Percentiles rank a stretch among this genome's conserved stretches.
These are phyloP conservation scores for Microtus montanus DNA, from an alignment of 2,113 vertebrate species.

Conservation along the genomic window DNA sequence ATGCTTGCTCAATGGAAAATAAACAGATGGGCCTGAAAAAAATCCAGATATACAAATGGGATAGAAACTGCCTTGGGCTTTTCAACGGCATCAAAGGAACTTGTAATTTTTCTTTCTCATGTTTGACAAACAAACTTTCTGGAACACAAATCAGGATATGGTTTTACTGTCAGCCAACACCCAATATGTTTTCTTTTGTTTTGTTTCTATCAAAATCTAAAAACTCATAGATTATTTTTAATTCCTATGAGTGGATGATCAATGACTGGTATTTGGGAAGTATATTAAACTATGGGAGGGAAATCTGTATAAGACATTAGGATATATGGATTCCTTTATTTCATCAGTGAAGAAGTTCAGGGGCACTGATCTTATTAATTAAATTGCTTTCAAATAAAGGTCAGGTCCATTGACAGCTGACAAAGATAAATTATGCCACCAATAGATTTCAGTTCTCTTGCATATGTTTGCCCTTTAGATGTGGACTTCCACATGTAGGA, in stretches of 20 bases:
- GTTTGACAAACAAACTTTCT: conserved; percentile 67
- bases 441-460: conserved; percentile 60
- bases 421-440: conserved; percentile 80
- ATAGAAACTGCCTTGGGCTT: conserved; percentile 78
- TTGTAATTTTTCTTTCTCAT: conserved; percentile 38
- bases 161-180: conserved; percentile 10
- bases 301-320: background rate
- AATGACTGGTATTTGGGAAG: conserved; percentile 67
- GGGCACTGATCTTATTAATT: conserved; percentile 79
- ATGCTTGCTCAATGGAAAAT: conserved; percentile 68
- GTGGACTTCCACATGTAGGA: conserved; percentile 23
- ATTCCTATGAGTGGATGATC: conserved; percentile 74
- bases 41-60: conserved; percentile 79
- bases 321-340: conserved; percentile 56
- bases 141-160: background rate
- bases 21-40: conserved; percentile 85
- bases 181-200: background rate
- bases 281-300: conserved; percentile 53
- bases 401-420: conserved; percentile 80
- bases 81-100: conserved; percentile 63
- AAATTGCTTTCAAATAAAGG: conserved; percentile 84
- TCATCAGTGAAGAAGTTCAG: conserved; percentile 66
- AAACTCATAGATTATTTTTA: conserved; percentile 32
- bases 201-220: conserved; percentile 16
- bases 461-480: conserved; percentile 76